Evolutionary conservation across 1,140 invertebrate genomes (phyloP).

Genomic region (Drosophila tsacasi): DNA sequence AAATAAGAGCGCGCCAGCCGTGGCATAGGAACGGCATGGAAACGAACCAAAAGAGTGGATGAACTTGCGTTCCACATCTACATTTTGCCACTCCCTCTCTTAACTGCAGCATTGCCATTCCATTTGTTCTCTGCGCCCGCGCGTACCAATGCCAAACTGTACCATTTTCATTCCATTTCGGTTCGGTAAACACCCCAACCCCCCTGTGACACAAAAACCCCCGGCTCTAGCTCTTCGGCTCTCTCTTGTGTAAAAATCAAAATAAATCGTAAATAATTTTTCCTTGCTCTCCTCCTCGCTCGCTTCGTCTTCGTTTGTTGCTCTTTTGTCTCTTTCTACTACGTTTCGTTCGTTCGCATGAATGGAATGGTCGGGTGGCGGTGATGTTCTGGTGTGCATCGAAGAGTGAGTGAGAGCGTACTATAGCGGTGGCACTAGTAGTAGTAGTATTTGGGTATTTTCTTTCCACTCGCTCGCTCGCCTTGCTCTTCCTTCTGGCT

Average conservation of each 20-base stretch:
- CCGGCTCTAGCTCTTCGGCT: background rate
- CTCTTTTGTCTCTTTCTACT: slow-evolving; percentile 66
- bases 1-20: slow-evolving; percentile 42
- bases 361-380: slow-evolving; percentile 69
- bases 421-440: slow-evolving; percentile 53
- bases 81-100: slow-evolving; percentile 41
- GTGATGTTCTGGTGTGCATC: background rate
- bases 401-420: slow-evolving; percentile 23
- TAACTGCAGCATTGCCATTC: background rate
- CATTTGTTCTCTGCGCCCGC: slow-evolving; percentile 44
- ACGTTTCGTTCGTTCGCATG: slow-evolving; percentile 63
- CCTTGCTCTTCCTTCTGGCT: slow-evolving; percentile 38
- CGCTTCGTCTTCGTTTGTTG: slow-evolving; percentile 27
- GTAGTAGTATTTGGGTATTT: slow-evolving; percentile 78
- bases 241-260: slow-evolving; percentile 64
- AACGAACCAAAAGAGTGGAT: slow-evolving; percentile 45
- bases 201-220: slow-evolving; percentile 74
- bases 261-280: slow-evolving; percentile 84
- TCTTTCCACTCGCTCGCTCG: slow-evolving; percentile 24
- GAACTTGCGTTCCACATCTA: slow-evolving; percentile 69
- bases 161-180: slow-evolving; percentile 61
- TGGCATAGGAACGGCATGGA: slow-evolving; percentile 39
- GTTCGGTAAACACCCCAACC: slow-evolving; percentile 42
- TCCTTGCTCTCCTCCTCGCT: slow-evolving; percentile 23
- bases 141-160: slow-evolving; percentile 75